phyloP scores from a whole-genome alignment of 2,797 vertebrate species.

The Thamnophis elegans region DNA sequence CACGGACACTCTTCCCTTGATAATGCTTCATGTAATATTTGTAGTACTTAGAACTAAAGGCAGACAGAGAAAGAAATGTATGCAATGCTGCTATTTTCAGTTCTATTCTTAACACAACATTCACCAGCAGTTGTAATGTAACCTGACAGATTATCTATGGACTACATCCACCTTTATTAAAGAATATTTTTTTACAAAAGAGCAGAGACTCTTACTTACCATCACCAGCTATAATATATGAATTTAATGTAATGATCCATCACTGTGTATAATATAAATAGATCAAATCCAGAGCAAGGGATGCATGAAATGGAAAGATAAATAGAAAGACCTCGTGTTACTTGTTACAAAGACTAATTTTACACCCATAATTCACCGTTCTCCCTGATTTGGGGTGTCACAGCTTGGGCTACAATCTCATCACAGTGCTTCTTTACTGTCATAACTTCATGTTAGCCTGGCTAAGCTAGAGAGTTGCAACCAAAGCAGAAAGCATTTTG shows the following conservation, averaged over 20 bases:
- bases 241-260: conserved; percentile 24
- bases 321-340: conserved; percentile 51
- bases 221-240: neutral
- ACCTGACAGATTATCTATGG: neutral
- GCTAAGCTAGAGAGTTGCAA: conserved; percentile 63
- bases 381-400: conserved; percentile 64
- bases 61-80: neutral
- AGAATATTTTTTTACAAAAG: neutral
- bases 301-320: conserved; percentile 53
- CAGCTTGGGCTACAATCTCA: conserved; percentile 65
- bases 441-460: conserved; percentile 53
- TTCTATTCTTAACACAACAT: neutral
- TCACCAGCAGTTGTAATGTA: neutral
- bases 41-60: neutral
- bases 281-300: conserved; percentile 44
- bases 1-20: neutral
- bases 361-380: conserved; percentile 46
- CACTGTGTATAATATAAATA: conserved; percentile 47
- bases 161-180: neutral
- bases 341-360: conserved; percentile 51
- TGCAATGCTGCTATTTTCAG: neutral
- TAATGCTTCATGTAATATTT: neutral
- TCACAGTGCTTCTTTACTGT: conserved; percentile 51
- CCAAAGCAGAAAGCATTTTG: conserved; percentile 66
- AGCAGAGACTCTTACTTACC: neutral